Conservation (phyloP, 2,888 invertebrate species). For the Pachymerium ferrugineum region DNA sequence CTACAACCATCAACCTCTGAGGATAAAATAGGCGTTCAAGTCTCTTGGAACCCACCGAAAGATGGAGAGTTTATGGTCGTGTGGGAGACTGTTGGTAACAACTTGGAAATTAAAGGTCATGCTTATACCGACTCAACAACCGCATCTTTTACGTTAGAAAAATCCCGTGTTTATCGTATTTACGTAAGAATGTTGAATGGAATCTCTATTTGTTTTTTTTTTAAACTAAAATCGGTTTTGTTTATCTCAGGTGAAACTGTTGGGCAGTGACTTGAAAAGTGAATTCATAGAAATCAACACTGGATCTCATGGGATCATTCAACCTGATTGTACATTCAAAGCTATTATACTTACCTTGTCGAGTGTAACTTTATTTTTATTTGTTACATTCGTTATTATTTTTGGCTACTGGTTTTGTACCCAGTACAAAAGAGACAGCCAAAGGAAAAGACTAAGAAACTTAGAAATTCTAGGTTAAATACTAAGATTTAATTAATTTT, state of each 20-base stretch:
- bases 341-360: background rate
- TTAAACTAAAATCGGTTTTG: background rate
- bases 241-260: background rate
- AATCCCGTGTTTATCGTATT: constrained; percentile 72
- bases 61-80: constrained; percentile 64
- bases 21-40: constrained; percentile 27
- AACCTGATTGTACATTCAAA: background rate
- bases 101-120: constrained; percentile 73
- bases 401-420: background rate
- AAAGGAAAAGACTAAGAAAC: too few relatives aligned
- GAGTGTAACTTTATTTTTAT: background rate
- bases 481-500: too few relatives aligned
- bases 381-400: background rate
- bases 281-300: background rate
- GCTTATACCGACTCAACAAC: constrained; percentile 72
- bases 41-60: constrained; percentile 40
- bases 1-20: background rate
- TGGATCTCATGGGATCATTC: too few relatives aligned
- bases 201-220: too few relatives aligned
- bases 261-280: background rate
- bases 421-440: background rate
- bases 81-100: constrained; percentile 67
- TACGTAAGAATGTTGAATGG: constrained; percentile 54
- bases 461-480: too few relatives aligned
- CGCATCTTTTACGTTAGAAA: constrained; percentile 72